phyloP scores from a whole-genome alignment of 2,113 vertebrate species.

The Actenoides hombroni region DNA sequence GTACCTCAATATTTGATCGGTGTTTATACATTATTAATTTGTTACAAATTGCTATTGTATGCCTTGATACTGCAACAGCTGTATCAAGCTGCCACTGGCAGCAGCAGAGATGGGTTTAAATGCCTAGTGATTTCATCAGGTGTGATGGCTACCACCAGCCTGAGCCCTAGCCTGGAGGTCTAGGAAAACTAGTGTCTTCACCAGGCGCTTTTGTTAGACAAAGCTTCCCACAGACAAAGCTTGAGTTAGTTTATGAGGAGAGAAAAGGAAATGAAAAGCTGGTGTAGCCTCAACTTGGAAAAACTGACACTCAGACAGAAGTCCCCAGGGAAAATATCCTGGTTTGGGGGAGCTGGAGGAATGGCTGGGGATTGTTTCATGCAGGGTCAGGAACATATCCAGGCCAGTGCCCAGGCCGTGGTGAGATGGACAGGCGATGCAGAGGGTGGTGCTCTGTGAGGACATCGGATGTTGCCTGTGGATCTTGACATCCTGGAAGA shows the following conservation, averaged over 20 bases:
- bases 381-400: fast-evolving
- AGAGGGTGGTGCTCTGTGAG: fast-evolving
- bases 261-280: neutral
- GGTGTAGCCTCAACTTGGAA: neutral
- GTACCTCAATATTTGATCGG: neutral
- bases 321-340: neutral
- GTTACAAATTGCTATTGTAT: neutral
- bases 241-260: neutral
- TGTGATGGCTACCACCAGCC: neutral
- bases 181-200: neutral
- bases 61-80: neutral
- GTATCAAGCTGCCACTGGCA: neutral
- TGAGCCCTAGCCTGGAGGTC: neutral
- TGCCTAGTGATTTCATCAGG: neutral
- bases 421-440: neutral
- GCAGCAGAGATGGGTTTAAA: neutral
- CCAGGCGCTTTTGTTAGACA: neutral
- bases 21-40: neutral
- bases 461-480: fast-evolving
- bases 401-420: neutral
- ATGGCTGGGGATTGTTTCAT: neutral
- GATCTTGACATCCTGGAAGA: neutral
- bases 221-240: neutral
- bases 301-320: neutral
- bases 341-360: neutral